These are phyloP conservation scores for Phylloscopus whistleri DNA, from an alignment of 2,113 vertebrate genomes.

Conservation along the genomic window DNA sequence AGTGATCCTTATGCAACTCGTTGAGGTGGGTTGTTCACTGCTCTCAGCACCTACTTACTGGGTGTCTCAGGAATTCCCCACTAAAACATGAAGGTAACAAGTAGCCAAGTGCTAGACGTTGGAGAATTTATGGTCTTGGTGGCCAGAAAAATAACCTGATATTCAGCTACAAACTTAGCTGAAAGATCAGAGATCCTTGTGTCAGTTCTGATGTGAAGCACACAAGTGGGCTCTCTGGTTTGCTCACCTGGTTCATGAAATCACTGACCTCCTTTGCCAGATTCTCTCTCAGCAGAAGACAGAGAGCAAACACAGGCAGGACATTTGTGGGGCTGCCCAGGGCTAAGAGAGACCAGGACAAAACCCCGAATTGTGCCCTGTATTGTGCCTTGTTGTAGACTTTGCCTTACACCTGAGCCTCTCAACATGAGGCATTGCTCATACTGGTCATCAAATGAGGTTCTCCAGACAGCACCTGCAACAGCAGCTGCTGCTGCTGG, in stretches of 20 bases:
- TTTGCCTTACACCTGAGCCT: background rate
- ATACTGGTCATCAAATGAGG: background rate
- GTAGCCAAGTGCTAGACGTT: background rate
- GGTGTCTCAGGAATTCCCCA: background rate
- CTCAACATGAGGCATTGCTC: background rate
- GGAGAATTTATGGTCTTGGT: background rate
- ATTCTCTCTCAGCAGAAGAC: background rate
- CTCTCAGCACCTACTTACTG: background rate
- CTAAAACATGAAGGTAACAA: background rate
- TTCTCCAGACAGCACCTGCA: background rate
- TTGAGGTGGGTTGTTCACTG: background rate
- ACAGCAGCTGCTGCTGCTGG: background rate
- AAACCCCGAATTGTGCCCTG: background rate
- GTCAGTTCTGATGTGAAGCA: background rate
- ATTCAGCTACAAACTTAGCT: background rate
- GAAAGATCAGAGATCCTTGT: background rate
- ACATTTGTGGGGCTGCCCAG: background rate
- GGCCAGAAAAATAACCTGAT: background rate
- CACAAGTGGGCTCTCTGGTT: background rate
- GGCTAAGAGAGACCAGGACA: background rate
- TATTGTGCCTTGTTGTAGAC: rapidly evolving
- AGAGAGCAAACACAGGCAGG: background rate
- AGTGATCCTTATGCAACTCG: background rate
- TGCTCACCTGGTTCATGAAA: background rate
- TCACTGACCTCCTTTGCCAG: background rate